These are phyloP conservation scores for Abrostola tripartita DNA, from an alignment of 2,888 invertebrate species.

Conservation along the genomic window DNA sequence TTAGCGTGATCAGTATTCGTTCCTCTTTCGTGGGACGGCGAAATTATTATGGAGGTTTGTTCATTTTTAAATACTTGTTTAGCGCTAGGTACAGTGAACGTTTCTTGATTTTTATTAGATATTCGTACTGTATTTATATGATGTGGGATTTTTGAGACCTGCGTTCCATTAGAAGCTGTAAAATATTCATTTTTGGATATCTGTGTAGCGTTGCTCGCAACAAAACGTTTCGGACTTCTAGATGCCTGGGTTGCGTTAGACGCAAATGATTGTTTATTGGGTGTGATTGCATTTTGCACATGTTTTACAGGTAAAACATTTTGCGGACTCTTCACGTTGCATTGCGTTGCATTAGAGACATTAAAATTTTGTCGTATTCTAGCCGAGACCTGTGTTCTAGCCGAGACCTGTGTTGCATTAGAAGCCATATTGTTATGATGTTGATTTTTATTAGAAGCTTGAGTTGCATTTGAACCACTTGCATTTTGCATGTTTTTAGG, in stretches of 20 bases:
- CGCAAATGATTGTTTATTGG: slow-evolving; percentile 2
- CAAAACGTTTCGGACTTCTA: background rate
- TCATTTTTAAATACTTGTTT: slow-evolving; percentile 29
- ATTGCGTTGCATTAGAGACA: slow-evolving; percentile 22
- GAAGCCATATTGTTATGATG: slow-evolving; percentile 3
- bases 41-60: slow-evolving; percentile 20
- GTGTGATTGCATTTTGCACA: background rate
- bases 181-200: slow-evolving; percentile 13
- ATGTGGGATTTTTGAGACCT: slow-evolving; percentile 13
- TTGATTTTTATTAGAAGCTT: slow-evolving; percentile 26
- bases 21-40: slow-evolving; percentile 43
- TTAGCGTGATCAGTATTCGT: slow-evolving; percentile 63
- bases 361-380: slow-evolving; percentile 3
- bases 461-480: slow-evolving; percentile 30
- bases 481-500: slow-evolving; percentile 26
- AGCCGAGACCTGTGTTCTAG: slow-evolving; percentile 13
- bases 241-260: slow-evolving; percentile 25
- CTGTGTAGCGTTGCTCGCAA: slow-evolving; percentile 21
- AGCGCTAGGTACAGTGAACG: slow-evolving; percentile 2
- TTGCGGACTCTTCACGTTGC: background rate
- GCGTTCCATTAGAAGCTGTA: slow-evolving; percentile 20
- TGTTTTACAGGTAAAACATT: slow-evolving; percentile 27
- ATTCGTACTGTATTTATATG: slow-evolving; percentile 4
- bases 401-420: slow-evolving; percentile 18
- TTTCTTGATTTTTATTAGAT: slow-evolving; percentile 21